Percentiles rank a stretch among this genome's conserved stretches.
These are phyloP conservation scores for Callimorpha dominula DNA, from an alignment of 2,888 invertebrate genomes.

Conservation along the genomic window DNA sequence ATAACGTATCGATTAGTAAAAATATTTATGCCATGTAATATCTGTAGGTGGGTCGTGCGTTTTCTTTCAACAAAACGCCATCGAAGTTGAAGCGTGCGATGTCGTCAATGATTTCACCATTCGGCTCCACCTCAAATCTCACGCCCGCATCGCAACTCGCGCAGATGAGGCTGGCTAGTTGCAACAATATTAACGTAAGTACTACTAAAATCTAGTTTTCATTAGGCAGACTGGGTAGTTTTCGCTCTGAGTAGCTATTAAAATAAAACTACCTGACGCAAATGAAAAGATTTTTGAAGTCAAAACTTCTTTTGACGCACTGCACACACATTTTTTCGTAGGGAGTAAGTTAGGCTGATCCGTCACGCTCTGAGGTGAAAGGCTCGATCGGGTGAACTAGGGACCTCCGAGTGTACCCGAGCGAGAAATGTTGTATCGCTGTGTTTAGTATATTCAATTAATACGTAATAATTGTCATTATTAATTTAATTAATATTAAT, in stretches of 20 bases:
- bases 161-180: constrained; percentile 94
- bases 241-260: neutral
- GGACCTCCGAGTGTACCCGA: too few species aligned
- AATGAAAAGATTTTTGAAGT: too few species aligned
- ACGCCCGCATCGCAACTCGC: constrained; percentile 94
- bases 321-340: too few species aligned
- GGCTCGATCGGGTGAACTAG: too few species aligned
- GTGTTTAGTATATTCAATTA: too few species aligned
- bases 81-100: constrained; percentile 97
- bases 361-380: too few species aligned
- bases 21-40: constrained; percentile 23
- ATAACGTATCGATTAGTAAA: neutral
- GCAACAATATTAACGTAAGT: constrained; percentile 94
- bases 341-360: too few species aligned
- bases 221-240: neutral
- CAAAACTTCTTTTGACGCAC: too few species aligned
- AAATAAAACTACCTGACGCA: neutral
- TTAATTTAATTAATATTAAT: too few species aligned
- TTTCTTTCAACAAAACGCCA: constrained; percentile 98
- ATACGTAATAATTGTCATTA: too few species aligned
- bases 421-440: too few species aligned
- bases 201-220: neutral
- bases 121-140: constrained; percentile 93
- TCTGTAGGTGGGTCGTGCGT: constrained; percentile 93
- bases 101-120: constrained; percentile 97